Conservation (phyloP, 2,113 vertebrate genomes). For the Bubalus kerabau region DNA sequence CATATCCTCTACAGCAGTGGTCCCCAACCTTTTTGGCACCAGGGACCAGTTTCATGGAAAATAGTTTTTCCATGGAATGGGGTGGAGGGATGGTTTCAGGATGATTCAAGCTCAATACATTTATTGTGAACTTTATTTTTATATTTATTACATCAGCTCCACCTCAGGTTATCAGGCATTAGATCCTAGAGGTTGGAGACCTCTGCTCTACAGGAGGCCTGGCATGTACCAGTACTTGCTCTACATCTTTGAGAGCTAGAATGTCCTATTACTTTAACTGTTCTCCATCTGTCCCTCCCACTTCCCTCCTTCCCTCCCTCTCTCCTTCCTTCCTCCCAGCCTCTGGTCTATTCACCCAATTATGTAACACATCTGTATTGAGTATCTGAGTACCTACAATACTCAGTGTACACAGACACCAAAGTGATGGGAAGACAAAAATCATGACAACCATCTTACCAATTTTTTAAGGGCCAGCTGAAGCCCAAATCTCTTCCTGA, state of each 20-base stretch:
- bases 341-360: background rate
- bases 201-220: background rate
- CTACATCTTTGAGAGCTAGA: background rate
- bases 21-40: background rate
- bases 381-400: background rate
- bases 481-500: background rate
- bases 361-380: background rate
- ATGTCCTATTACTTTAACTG: background rate
- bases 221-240: background rate
- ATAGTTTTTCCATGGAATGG: background rate
- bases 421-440: background rate
- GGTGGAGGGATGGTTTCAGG: background rate
- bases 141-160: background rate
- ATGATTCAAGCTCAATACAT: background rate
- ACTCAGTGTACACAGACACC: background rate
- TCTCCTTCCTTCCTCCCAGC: no score
- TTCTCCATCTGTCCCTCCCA: background rate
- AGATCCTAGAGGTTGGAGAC: background rate
- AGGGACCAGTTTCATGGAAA: background rate
- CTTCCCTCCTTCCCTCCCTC: background rate
- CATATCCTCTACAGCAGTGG: background rate
- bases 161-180: background rate
- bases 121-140: background rate
- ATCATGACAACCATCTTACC: background rate
- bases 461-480: background rate